Evolutionary conservation across 2,888 invertebrate genomes (phyloP).

Genomic region (Brenthis hecate): DNA sequence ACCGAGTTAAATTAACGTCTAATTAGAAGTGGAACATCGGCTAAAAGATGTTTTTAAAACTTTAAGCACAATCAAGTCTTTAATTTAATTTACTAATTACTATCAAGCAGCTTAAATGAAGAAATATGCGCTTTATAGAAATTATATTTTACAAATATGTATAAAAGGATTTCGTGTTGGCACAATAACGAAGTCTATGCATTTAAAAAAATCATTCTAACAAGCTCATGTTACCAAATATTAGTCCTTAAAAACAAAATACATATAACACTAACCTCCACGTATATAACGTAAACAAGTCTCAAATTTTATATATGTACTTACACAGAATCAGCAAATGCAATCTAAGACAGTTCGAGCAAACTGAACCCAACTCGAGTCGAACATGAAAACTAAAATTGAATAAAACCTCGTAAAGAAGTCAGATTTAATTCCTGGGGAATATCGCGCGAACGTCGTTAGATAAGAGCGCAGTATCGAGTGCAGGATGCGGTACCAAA

Average conservation of each 20-base stretch:
- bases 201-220: no score
- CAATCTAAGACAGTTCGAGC: neutral
- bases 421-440: conserved; percentile 3
- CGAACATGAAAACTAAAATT: neutral
- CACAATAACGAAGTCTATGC: no score
- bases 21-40: conserved; percentile 24
- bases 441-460: neutral
- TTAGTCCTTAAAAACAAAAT: no score
- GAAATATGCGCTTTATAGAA: no score
- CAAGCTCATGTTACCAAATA: no score
- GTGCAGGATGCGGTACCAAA: neutral
- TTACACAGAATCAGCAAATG: neutral
- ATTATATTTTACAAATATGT: no score
- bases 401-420: conserved; percentile 8
- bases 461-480: no score
- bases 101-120: no score
- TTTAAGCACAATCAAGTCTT: neutral
- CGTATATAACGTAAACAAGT: no score
- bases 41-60: conserved; percentile 16
- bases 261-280: no score
- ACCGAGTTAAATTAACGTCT: conserved; percentile 27
- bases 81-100: conserved; percentile 11
- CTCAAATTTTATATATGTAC: no score
- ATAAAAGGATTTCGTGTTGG: no score
- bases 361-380: neutral